Evolutionary conservation across 2,797 vertebrate species (phyloP), one percentile per base, ranked within the genome.

Genomic region (Pterois miles): DNA sequence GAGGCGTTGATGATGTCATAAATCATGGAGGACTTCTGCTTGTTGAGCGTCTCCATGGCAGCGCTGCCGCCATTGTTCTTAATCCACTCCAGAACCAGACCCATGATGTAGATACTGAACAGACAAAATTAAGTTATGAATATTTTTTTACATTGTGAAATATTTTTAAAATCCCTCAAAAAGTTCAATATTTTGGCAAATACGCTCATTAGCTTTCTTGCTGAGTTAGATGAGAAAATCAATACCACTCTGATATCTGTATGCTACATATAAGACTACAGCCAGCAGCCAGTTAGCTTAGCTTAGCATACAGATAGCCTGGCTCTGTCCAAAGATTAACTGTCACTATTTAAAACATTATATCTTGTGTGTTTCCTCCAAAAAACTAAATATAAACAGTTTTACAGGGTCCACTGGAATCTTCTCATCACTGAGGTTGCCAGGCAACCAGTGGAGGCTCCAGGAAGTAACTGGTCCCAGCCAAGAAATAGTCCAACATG

Each of bases 61-160:
- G 89, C 71, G 8, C 93, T 94, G 74, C 97, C 97, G 0, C 98
- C 98, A 0, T 95, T 97, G 90, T 96, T 97, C 90, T 97, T 98
- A 85, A 98, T 97, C 98, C 98, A 99, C 81, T 99, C 97, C 85
- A 99, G 93, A 60, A 99, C 98, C 91, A 98, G 88, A 65, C 95
- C 91, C 96, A 96, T 96, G 80, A 99, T 97, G 76, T 99, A 99
- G 93, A 99, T 97, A 90, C 98, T 99, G 75, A 22, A 74, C 14
- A 9, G 1, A 64, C 11, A 59, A 54, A 27, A 6, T 43, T 6
- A 33, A 46, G 13, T 11, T 12, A 7, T 4, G 1, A 48, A 36
- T n/a, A 0, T 12, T 22, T 25, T 29, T n/a, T 20, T 23, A 40
- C 6, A 50, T 53, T 40, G 8, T 27, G 11, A 71, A 34, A 58